Conservation (phyloP, 2,888 invertebrate genomes). For the Dicroscelio sp. region DNA sequence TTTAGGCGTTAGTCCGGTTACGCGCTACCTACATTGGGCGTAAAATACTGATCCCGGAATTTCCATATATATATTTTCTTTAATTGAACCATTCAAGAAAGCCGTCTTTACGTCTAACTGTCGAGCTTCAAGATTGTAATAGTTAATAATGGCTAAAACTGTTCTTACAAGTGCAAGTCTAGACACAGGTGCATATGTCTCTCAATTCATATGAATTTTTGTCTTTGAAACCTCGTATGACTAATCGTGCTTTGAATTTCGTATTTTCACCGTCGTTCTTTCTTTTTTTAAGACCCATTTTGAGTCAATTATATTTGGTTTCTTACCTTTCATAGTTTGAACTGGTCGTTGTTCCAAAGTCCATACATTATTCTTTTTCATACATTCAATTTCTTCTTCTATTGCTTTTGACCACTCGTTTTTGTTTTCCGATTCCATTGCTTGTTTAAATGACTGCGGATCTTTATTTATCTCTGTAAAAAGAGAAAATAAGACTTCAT, state of each 20-base stretch:
- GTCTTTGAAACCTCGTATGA: too few species aligned
- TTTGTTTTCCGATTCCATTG: slow-evolving; percentile 16
- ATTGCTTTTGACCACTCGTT: slow-evolving; percentile 35
- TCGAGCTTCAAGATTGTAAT: background rate
- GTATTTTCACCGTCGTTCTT: too few species aligned
- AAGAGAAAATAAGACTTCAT: background rate
- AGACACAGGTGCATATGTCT: background rate
- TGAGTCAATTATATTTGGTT: too few species aligned
- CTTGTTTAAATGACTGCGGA: too few species aligned
- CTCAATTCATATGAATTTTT: too few species aligned
- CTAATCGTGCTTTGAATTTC: too few species aligned
- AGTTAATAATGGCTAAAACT: background rate
- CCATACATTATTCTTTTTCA: background rate
- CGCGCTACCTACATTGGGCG: too few species aligned
- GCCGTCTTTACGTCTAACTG: slow-evolving; percentile 14
- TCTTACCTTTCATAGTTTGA: too few species aligned
- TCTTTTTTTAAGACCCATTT: too few species aligned
- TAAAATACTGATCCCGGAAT: too few species aligned
- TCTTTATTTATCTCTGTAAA: too few species aligned
- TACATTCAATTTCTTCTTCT: background rate
- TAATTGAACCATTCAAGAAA: background rate
- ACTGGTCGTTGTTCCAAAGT: slow-evolving; percentile 1
- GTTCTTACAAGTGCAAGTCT: background rate
- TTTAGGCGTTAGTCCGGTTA: too few species aligned
- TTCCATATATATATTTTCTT: background rate